phyloP scores from a whole-genome alignment of 2,888 invertebrate genomes.

The Athalia cordata region DNA sequence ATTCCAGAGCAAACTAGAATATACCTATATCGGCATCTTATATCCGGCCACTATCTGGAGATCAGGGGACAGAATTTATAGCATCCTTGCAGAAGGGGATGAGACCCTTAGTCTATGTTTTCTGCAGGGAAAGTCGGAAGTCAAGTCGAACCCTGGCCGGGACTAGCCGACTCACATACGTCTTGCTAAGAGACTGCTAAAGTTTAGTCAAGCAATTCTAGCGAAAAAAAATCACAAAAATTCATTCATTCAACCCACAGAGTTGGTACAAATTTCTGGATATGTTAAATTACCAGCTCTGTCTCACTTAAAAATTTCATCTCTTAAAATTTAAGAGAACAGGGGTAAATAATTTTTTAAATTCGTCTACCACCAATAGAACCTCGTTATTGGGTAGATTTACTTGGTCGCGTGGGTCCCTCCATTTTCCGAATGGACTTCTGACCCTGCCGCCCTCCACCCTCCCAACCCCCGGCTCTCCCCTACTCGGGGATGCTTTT shows the following conservation, averaged over 20 bases:
- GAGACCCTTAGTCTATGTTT: constrained; percentile 71
- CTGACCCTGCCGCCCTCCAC: constrained; percentile 69
- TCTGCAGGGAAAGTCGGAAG: constrained; percentile 73
- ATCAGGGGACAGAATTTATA: constrained; percentile 68
- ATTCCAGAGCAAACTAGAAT: constrained; percentile 44
- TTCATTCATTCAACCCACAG: constrained; percentile 42
- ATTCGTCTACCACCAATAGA: constrained; percentile 64
- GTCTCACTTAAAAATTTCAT: constrained; percentile 38
- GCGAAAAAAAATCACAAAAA: constrained; percentile 58
- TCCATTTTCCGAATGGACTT: constrained; percentile 74
- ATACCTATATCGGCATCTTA: constrained; percentile 55
- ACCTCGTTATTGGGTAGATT: constrained; percentile 71
- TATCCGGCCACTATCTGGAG: constrained; percentile 65
- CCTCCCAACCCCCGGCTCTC: constrained; percentile 45
- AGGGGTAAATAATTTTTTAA: constrained; percentile 43
- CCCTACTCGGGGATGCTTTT: constrained; percentile 68
- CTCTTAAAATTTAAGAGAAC: constrained; percentile 43
- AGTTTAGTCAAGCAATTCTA: constrained; percentile 63
- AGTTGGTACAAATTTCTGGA: neutral
- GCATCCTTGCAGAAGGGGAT: constrained; percentile 64
- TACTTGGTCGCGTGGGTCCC: constrained; percentile 71
- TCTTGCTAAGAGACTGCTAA: constrained; percentile 70
- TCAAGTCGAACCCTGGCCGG: constrained; percentile 72
- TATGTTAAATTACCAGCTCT: neutral
- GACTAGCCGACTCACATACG: constrained; percentile 71